Evolutionary conservation across 1,140 invertebrate species (phyloP).

Genomic region (Bactericera cockerelli): DNA sequence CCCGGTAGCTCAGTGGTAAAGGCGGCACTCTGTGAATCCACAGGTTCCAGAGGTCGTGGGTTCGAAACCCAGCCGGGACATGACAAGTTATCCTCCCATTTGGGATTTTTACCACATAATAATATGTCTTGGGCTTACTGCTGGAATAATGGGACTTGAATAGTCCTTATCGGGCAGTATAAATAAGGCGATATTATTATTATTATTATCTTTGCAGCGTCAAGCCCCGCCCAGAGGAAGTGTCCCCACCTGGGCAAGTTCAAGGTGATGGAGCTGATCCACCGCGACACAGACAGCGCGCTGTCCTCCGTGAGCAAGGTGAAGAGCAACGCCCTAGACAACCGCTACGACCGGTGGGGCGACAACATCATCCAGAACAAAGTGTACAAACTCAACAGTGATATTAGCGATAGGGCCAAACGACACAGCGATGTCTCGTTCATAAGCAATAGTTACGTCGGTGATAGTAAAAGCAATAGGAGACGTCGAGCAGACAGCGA

Average conservation of each 20-base stretch:
- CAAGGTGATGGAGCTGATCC: slow-evolving; percentile 18
- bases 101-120: too few relatives aligned
- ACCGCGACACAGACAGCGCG: not conserved
- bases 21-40: too few relatives aligned
- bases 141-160: not conserved
- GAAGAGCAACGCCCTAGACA: not conserved
- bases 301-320: not conserved
- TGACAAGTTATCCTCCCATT: too few relatives aligned
- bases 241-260: slow-evolving; percentile 21
- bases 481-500: not conserved
- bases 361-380: not conserved
- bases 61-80: too few relatives aligned
- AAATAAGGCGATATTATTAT: too few relatives aligned
- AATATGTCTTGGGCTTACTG: too few relatives aligned
- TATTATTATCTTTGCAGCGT: slow-evolving; percentile 18
- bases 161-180: not conserved
- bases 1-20: too few relatives aligned
- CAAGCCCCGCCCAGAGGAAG: slow-evolving; percentile 17
- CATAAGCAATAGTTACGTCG: slow-evolving; percentile 22
- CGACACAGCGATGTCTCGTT: slow-evolving; percentile 24
- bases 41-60: too few relatives aligned
- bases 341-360: slow-evolving; percentile 2
- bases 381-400: slow-evolving; percentile 22
- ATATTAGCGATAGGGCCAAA: slow-evolving; percentile 24
- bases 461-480: slow-evolving; percentile 18